Conservation (phyloP, 2,797 vertebrate genomes). For the Aeoliscus strigatus region DNA sequence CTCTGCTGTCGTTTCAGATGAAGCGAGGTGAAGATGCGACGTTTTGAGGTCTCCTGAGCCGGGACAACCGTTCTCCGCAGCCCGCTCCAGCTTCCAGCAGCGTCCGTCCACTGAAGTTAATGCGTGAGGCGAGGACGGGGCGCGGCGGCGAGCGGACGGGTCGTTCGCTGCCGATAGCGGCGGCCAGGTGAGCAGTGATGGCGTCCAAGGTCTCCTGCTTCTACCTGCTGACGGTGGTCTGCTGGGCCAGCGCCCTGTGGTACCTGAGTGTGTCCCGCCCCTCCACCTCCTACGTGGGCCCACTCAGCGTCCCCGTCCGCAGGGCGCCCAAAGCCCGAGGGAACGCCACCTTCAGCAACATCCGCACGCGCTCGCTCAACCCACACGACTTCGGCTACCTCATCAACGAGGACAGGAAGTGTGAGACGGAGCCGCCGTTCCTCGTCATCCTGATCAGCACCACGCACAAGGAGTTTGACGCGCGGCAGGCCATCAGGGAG, state of each 20-base stretch:
- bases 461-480: constrained; percentile 97
- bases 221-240: constrained; percentile 94
- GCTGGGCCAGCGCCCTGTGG: constrained; percentile 99
- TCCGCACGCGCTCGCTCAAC: constrained; percentile 94
- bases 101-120: too few relatives aligned
- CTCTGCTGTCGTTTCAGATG: too few relatives aligned
- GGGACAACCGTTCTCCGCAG: too few relatives aligned
- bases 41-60: too few relatives aligned
- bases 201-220: constrained; percentile 97
- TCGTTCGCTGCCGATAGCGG: constrained; percentile 52
- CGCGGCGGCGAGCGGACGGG: constrained; percentile 66
- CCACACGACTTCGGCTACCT: constrained; percentile 92
- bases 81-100: too few relatives aligned
- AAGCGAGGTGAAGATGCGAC: too few relatives aligned
- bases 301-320: constrained; percentile 78
- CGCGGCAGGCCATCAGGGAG: constrained; percentile 94
- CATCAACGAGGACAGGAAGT: constrained; percentile 93
- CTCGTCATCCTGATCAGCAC: constrained; percentile 97
- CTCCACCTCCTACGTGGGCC: constrained; percentile 84
- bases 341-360: constrained; percentile 88
- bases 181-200: constrained; percentile 76
- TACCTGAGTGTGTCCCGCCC: constrained; percentile 92
- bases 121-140: constrained; percentile 60
- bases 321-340: constrained; percentile 75
- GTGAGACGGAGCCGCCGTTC: constrained; percentile 84